A percentile compares a stretch with the other conserved stretches of the same genome.
phyloP scores from a whole-genome alignment of 1,140 invertebrate genomes.

The Bombus impatiens region DNA sequence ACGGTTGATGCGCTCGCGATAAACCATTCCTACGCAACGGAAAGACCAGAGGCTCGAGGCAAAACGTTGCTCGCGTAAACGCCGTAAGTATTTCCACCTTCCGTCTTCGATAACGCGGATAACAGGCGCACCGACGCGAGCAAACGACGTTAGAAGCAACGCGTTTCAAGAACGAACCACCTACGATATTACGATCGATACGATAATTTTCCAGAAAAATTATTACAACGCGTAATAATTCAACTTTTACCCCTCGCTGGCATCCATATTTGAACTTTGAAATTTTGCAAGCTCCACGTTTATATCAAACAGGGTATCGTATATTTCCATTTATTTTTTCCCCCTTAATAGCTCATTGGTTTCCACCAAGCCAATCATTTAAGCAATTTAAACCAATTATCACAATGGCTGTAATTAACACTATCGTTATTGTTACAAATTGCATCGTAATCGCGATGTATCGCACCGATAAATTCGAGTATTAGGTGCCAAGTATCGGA shows the following conservation, averaged over 20 bases:
- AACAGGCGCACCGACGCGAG: not conserved
- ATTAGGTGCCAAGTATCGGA: slow-evolving; percentile 13
- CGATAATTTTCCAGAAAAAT: too few species aligned
- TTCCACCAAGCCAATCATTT: not conserved
- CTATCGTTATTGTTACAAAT: slow-evolving; percentile 20
- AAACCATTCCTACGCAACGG: not conserved
- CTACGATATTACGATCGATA: too few species aligned
- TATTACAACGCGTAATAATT: not conserved
- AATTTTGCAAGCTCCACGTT: rapidly evolving
- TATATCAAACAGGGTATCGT: too few species aligned
- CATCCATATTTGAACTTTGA: rapidly evolving
- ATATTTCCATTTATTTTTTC: not conserved
- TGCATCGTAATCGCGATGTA: slow-evolving; percentile 8
- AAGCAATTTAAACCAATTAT: slow-evolving; percentile 23
- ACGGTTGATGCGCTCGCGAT: not conserved
- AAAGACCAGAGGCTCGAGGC: not conserved
- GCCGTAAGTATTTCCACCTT: too few species aligned
- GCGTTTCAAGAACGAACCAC: not conserved
- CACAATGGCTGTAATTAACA: slow-evolving; percentile 12
- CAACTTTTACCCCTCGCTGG: too few species aligned
- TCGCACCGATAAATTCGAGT: slow-evolving; percentile 8
- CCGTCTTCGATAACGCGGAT: slow-evolving; percentile 8
- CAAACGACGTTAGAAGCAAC: too few species aligned
- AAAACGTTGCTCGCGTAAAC: not conserved
- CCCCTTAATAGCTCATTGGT: not conserved